Evolutionary conservation across 1,140 invertebrate genomes (phyloP), one percentile per base, ranked within the genome.

Genomic region (Drosophila micromelanica): DNA sequence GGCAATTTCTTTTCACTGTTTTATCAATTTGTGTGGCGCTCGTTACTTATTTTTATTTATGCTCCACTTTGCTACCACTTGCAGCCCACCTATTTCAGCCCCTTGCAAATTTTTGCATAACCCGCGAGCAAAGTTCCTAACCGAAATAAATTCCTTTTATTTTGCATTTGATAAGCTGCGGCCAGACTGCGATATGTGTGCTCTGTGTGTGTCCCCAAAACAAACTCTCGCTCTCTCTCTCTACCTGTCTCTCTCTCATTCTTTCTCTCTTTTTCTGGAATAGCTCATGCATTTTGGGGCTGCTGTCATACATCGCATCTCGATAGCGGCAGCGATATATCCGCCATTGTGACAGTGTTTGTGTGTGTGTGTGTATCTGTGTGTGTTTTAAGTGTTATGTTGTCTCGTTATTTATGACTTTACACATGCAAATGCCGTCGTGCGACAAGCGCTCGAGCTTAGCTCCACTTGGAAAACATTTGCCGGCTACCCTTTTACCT

Each of bases 41-140:
- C 85, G 84, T 87, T 87, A 84, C 76, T 89, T 87, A 87, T 87
- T 84, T 89, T 89, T 87, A 82, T 89, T 87, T 87, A 89, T 87
- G 85, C 76, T 48, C 52, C 48, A 27, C 32, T 35, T 9, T 35
- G 32, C 32, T 9, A 35, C 32, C 32, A 9, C 54, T 38, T 23
- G 13, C 43, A 56, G 54, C 55, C 56, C 56, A 54, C 60, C 61
- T 73, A 35, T 56, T 73, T 46, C 17, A 12, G 20, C 38, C 45
- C 56, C 52, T 79, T 82, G 78, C 84, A 73, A 79, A 89, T 89
- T 87, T 87, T 87, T 89, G 84, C 84, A 87, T 87, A 87, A 67
- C 84, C 84, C 84, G 84, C 84, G 85, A 87, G 84, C 78, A 68
- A 81, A 89, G 79, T 89, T 87, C 79, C 84, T 87, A 89, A 87